Evolutionary conservation across 2,113 vertebrate genomes (phyloP).

Genomic region (Indicator maculatus): DNA sequence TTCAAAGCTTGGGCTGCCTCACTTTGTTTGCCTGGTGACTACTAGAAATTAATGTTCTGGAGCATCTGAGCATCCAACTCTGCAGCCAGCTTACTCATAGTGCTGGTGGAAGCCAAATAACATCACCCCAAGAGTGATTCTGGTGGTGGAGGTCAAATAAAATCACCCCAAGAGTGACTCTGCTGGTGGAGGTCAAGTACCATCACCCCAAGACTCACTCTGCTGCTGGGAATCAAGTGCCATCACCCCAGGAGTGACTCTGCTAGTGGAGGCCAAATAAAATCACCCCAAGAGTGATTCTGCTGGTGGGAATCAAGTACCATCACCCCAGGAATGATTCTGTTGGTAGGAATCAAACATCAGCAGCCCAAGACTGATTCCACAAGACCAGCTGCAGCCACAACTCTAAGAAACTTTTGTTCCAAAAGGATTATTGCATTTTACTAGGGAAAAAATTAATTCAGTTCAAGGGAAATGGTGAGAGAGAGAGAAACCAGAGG

Average conservation of each 20-base stretch:
- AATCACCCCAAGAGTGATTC: no score
- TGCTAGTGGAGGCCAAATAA: no score
- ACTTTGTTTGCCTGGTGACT: background rate
- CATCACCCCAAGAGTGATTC: background rate
- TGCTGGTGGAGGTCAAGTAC: no score
- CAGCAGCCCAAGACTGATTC: background rate
- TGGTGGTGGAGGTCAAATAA: no score
- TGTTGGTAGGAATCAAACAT: no score
- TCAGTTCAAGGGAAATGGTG: accelerated
- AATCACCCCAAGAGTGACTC: no score
- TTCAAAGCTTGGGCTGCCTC: background rate
- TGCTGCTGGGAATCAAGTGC: no score
- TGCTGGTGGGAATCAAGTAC: no score
- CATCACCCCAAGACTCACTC: no score
- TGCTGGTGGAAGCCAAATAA: background rate
- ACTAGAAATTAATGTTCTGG: background rate
- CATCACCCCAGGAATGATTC: no score
- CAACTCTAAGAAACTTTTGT: background rate
- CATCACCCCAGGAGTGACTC: no score
- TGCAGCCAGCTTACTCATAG: background rate
- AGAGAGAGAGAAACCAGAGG: background rate
- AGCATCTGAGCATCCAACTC: background rate
- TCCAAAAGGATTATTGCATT: background rate
- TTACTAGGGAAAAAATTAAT: background rate
- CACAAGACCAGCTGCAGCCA: background rate